Conservation (phyloP, 1,140 invertebrate genomes). For the Drosophila sp. region DNA sequence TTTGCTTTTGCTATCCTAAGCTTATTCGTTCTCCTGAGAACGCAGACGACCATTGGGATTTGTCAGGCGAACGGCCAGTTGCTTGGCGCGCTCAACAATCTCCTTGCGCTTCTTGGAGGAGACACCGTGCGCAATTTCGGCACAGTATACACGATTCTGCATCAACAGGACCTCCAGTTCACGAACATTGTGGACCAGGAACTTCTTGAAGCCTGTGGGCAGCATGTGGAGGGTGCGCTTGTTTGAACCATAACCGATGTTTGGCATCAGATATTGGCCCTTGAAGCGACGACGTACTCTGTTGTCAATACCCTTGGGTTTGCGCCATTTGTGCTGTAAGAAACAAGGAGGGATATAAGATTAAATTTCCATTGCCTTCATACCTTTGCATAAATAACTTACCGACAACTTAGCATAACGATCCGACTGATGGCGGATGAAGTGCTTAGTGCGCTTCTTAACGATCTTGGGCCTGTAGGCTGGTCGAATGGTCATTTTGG, state of each 20-base stretch:
- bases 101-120: constrained; percentile 97
- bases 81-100: constrained; percentile 98
- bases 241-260: constrained; percentile 99
- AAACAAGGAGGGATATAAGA: not conserved
- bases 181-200: constrained; percentile 85
- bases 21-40: constrained; percentile 99
- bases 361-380: not conserved
- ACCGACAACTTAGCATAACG: constrained; percentile 97
- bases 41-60: constrained; percentile 97
- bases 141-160: constrained; percentile 98
- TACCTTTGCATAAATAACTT: constrained; percentile 60
- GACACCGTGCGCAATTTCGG: constrained; percentile 98
- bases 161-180: constrained; percentile 99
- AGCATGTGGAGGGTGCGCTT: constrained; percentile 97
- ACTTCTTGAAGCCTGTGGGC: constrained; percentile 98
- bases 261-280: constrained; percentile 99
- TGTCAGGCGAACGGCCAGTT: constrained; percentile 96
- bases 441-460: constrained; percentile 98
- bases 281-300: constrained; percentile 99
- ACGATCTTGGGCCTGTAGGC: constrained; percentile 94
- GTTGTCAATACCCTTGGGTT: constrained; percentile 98
- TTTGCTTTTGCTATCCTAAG: constrained; percentile 58
- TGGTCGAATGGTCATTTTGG: constrained; percentile 92
- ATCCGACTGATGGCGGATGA: constrained; percentile 98
- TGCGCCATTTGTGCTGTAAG: constrained; percentile 86